phyloP scores from a whole-genome alignment of 2,797 vertebrate species.

The Chaunax sp. region DNA sequence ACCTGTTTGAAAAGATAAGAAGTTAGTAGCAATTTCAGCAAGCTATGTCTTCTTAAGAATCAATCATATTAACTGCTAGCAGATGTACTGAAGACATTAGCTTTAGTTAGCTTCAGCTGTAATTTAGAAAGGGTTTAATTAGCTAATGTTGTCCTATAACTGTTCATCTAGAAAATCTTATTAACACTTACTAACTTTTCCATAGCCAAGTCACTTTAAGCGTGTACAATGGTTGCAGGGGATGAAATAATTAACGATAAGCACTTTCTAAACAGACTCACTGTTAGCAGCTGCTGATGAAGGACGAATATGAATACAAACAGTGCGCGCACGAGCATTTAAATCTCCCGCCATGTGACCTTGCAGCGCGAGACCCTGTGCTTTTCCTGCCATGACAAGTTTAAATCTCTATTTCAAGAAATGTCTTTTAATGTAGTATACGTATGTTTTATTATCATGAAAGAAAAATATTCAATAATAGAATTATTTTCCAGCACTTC shows the following conservation, averaged over 20 bases:
- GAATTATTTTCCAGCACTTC: no score
- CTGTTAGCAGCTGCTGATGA: not conserved
- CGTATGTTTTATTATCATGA: no score
- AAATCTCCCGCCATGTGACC: constrained; percentile 51
- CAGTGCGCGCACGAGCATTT: not conserved
- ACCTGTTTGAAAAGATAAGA: constrained; percentile 40
- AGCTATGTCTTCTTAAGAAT: not conserved
- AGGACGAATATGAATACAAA: no score
- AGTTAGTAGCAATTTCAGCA: not conserved
- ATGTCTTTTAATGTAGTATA: no score
- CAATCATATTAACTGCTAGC: not conserved
- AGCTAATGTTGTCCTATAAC: not conserved
- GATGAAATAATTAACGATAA: not conserved
- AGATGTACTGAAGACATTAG: not conserved
- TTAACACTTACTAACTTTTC: not conserved
- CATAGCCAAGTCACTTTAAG: not conserved
- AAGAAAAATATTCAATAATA: no score
- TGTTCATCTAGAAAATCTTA: no score
- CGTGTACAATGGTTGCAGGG: fast-evolving
- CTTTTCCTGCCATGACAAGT: no score
- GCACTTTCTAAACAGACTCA: constrained; percentile 10
- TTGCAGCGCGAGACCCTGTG: no score
- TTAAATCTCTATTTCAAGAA: no score
- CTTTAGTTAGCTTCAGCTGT: not conserved
- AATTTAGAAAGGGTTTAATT: not conserved